Evolutionary conservation across 2,888 invertebrate species (phyloP), one percentile per base, ranked within the genome.

Genomic region (Nymphalis c-album): DNA sequence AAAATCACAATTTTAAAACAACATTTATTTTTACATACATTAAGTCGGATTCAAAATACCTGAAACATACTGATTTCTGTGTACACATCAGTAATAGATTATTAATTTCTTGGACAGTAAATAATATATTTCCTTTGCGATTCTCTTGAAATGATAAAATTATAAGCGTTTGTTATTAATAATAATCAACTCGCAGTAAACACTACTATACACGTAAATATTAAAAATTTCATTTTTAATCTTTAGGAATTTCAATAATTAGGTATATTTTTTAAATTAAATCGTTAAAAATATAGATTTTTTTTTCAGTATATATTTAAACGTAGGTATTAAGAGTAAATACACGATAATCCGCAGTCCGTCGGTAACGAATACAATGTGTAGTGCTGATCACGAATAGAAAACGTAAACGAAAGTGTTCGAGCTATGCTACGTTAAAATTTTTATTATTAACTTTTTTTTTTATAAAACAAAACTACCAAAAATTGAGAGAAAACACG

Each of bases 11-110:
- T 88, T 89, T 91, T 90, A 92, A 92, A 92, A 92, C 91, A 92
- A 92, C 92, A 92, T 92, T 92, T 92, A 92, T 92, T 92, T 91
- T 91, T 92, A 91, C 91, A 92, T 91, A 92, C 91, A 92, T 91
- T 91, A 91, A 91, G 90, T 92, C 91, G 88, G 91, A 92, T 92
- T 92, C 90, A 91, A 92, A 92, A 91, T 89, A 90, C 86, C 88
- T 89, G 91, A 91, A 91, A 91, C 90, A 88, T 89, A 91, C 91
- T 91, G 90, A 91, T 90, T 82, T 89, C 83, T 87, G 88, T 87
- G 89, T 91, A 91, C 89, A 91, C 87, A 91, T 91, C 91, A 91
- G 91, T 89, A 87, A 85, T 80, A 88, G 84, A 87, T 80, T 78
- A 85, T 84, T 85, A 86, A 86, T 86, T 90, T 88, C 79, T 85